Conservation (phyloP, 37 sponge, comb jelly and placozoan genomes). For the Eunapius fragilis region DNA sequence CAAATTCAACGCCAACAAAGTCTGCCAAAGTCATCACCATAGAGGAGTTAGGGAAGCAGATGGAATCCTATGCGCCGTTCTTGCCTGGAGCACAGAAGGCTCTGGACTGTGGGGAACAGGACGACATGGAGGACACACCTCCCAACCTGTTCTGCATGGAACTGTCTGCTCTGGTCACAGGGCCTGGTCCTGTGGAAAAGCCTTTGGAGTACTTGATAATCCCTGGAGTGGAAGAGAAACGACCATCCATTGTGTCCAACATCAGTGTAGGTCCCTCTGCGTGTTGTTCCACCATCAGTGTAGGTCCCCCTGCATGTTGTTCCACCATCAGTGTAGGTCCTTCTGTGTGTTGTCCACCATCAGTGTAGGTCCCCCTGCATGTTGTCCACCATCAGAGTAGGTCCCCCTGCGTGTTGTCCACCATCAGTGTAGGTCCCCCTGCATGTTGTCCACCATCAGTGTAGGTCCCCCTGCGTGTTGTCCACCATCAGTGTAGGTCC, state of each 20-base stretch:
- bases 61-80: slow-evolving; percentile 35
- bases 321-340: neutral
- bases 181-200: neutral
- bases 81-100: neutral
- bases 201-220: neutral
- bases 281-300: neutral
- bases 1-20: neutral
- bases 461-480: no score
- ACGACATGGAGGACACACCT: neutral
- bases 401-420: no score
- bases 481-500: no score
- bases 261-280: slow-evolving; percentile 27
- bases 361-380: no score
- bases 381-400: no score
- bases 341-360: no score
- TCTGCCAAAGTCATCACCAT: slow-evolving; percentile 33
- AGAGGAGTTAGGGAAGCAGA: slow-evolving; percentile 37
- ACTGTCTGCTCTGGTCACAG: slow-evolving; percentile 7
- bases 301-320: neutral
- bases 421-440: no score
- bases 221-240: neutral
- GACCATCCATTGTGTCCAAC: neutral
- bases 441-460: no score
- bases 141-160: slow-evolving; percentile 33
- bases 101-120: neutral